Percentiles rank a stretch among this genome's conserved stretches.
Conservation (phyloP, 2,797 vertebrate species). For the Oceanodroma leucorhoa region DNA sequence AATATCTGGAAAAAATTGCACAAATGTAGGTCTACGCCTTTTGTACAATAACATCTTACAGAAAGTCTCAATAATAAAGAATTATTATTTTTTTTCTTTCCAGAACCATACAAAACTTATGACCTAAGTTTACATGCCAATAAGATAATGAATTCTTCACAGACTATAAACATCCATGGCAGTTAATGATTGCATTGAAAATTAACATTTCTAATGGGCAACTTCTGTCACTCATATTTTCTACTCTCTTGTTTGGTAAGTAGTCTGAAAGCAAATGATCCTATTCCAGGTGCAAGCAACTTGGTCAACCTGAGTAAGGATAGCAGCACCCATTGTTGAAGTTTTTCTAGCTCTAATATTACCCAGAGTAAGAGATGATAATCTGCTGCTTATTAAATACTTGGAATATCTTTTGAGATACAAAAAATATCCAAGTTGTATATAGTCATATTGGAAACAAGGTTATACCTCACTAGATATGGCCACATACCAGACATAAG, state of each 20-base stretch:
- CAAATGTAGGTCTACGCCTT: background rate
- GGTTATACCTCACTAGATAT: background rate
- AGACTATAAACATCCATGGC: background rate
- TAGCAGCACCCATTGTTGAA: background rate
- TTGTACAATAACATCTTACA: background rate
- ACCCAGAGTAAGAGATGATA: background rate
- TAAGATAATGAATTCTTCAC: background rate
- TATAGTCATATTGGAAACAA: background rate
- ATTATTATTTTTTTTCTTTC: background rate
- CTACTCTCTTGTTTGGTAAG: background rate
- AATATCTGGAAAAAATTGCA: background rate
- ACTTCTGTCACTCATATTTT: background rate
- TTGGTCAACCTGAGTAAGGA: background rate
- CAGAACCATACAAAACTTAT: background rate
- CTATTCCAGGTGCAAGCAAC: background rate
- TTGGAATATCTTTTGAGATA: background rate
- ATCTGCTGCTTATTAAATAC: background rate
- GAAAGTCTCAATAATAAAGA: background rate
- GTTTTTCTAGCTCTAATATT: background rate
- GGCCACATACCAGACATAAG: background rate
- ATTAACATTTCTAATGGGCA: background rate
- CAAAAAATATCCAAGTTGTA: background rate
- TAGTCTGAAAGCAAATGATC: background rate
- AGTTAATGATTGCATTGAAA: background rate
- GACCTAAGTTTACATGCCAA: background rate